Percentiles rank a stretch among this genome's conserved stretches.
These are phyloP conservation scores for Neodon shergylaensis DNA, from an alignment of 2,113 vertebrate genomes.

Conservation along the genomic window DNA sequence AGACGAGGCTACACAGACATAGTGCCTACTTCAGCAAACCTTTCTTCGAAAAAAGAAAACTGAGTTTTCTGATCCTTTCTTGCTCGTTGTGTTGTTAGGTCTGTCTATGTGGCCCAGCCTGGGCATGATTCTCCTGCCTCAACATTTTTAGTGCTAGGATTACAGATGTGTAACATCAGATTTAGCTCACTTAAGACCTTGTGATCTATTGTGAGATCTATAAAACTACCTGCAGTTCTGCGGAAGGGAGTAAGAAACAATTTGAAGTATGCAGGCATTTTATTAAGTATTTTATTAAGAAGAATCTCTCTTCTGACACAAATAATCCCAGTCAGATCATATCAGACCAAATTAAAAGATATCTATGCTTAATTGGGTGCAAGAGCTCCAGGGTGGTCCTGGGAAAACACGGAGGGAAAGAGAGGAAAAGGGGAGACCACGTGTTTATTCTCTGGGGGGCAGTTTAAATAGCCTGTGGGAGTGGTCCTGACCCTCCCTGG, in stretches of 20 bases:
- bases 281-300: too few species aligned
- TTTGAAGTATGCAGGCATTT: not conserved
- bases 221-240: not conserved
- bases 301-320: too few species aligned
- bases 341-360: too few species aligned
- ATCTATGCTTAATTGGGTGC: too few species aligned
- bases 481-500: too few species aligned
- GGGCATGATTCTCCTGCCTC: not conserved
- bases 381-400: too few species aligned
- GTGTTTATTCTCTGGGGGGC: too few species aligned
- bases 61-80: not conserved
- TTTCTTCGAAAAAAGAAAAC: slow-evolving; percentile 3
- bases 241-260: not conserved
- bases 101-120: not conserved
- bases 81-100: not conserved
- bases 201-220: not conserved
- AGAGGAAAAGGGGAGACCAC: too few species aligned
- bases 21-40: not conserved
- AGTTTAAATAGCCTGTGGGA: too few species aligned
- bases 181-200: not conserved
- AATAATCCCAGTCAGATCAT: too few species aligned
- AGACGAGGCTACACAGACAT: not conserved
- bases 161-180: not conserved
- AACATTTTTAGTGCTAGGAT: too few species aligned
- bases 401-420: too few species aligned